Evolutionary conservation across 2,888 invertebrate genomes (phyloP), one percentile per base, ranked within the genome.

Genomic region (Lithophane ornitopus): DNA sequence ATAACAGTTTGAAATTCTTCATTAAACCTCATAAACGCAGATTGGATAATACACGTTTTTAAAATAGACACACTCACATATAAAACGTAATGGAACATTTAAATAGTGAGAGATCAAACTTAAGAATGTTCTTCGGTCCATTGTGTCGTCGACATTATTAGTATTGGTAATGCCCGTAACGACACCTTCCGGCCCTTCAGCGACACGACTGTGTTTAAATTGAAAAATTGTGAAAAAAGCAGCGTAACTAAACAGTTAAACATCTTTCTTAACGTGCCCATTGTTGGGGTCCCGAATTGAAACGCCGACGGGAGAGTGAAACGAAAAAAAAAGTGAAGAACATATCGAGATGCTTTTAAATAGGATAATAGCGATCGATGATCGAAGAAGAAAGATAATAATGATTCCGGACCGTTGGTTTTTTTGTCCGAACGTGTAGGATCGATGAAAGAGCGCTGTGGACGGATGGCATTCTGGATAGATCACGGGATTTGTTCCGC

Each of bases 361-460:
- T 95, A 95, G 95, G 94, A 96, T 96, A 96, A 96, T 96, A 94
- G 96, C 95, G 94, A 96, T 96, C 95, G 94, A 95, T 95, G 96
- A 96, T 95, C 94, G 95, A 91, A 92, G 93, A 93, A 95, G 95
- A 95, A 94, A 96, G 96, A 95, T 95, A 95, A 95, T 96, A 95
- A 96, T 94, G 95, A 95, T 94, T 94, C 92, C 90, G 94, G 93
- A 93, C 94, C 94, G 93, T 93, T 93, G 91, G 89, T 74, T 91
- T 95, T 95, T 96, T 95, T 93, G 92, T 92, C 86, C 88, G 88
- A 90, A 92, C 91, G 90, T 88, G 90, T 91, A 90, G 91, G 90
- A 91, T 93, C 89, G 92, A 93, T 93, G 94, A 93, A 94, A 93
- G 94, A 91, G 88, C 90, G 52, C 69, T 79, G 87, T 85, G 92